Evolutionary conservation across 2,113 vertebrate species (phyloP).

Genomic region (Cettia cetti): DNA sequence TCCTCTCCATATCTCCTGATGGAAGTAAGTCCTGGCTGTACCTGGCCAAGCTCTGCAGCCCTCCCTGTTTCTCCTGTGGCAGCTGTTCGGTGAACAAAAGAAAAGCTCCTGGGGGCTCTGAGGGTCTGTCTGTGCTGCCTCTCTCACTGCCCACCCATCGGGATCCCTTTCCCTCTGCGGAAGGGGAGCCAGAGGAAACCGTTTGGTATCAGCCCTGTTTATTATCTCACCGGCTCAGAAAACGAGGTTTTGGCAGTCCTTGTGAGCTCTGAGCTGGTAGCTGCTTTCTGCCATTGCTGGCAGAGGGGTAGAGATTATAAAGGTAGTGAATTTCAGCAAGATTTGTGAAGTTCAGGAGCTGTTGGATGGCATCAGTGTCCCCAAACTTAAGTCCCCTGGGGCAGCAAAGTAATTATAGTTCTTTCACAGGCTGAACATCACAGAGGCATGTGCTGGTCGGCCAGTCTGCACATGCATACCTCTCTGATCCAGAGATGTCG

Average conservation of each 20-base stretch:
- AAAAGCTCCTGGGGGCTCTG: background rate
- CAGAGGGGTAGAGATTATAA: background rate
- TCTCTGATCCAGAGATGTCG: background rate
- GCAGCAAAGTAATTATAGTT: background rate
- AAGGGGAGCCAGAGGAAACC: background rate
- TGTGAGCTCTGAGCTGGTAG: background rate
- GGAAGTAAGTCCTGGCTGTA: background rate
- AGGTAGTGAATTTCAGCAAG: background rate
- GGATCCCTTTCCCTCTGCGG: background rate
- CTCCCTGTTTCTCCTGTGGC: conserved; percentile 13
- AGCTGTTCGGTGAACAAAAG: background rate
- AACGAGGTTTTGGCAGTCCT: background rate
- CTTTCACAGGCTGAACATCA: background rate
- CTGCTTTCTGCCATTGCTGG: background rate
- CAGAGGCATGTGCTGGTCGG: background rate
- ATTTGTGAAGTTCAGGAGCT: background rate
- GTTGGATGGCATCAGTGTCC: background rate
- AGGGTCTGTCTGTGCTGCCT: background rate
- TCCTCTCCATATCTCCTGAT: conserved; percentile 23
- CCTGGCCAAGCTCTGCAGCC: background rate
- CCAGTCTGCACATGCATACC: background rate
- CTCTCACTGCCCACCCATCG: rapidly evolving
- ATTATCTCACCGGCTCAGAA: background rate
- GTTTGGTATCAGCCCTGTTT: background rate
- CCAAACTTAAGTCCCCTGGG: background rate